These are phyloP conservation scores for Megalonaias nervosa DNA, from an alignment of 1,140 invertebrate genomes.

Conservation along the genomic window DNA sequence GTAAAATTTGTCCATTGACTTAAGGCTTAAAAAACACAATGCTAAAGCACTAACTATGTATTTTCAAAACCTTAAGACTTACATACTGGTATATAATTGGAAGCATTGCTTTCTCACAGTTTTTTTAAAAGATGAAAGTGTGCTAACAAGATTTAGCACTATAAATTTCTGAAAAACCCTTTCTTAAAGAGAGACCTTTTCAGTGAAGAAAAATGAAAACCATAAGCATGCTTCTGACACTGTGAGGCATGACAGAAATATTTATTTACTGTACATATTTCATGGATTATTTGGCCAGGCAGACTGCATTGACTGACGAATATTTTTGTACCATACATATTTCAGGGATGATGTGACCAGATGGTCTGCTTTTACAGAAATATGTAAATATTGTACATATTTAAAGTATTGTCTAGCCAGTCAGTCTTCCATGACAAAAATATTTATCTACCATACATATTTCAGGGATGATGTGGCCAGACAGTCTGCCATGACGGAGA, in stretches of 20 bases:
- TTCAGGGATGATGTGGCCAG: conserved; percentile 54
- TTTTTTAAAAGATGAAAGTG: no score
- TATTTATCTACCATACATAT: conserved; percentile 40
- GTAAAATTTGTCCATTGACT: no score
- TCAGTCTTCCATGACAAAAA: conserved; percentile 48
- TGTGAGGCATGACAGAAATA: neutral
- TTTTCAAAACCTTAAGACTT: no score
- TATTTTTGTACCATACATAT: conserved; percentile 29
- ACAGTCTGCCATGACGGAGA: conserved; percentile 49
- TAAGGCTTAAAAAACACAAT: no score
- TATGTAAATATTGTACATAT: conserved; percentile 1
- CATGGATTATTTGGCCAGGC: neutral
- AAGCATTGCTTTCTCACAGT: no score
- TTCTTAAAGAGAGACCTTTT: no score
- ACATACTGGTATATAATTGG: no score
- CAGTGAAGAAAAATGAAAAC: neutral
- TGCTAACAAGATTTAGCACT: no score
- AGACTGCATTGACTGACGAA: neutral
- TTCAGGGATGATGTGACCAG: conserved; percentile 31
- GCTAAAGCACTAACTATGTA: no score
- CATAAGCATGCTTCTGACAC: neutral
- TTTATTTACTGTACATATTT: neutral
- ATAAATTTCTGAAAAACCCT: no score
- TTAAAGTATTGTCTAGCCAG: conserved; percentile 52
- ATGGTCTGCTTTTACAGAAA: conserved; percentile 29